These are phyloP conservation scores for Naja naja DNA, from an alignment of 2,113 vertebrate species.

Conservation along the genomic window DNA sequence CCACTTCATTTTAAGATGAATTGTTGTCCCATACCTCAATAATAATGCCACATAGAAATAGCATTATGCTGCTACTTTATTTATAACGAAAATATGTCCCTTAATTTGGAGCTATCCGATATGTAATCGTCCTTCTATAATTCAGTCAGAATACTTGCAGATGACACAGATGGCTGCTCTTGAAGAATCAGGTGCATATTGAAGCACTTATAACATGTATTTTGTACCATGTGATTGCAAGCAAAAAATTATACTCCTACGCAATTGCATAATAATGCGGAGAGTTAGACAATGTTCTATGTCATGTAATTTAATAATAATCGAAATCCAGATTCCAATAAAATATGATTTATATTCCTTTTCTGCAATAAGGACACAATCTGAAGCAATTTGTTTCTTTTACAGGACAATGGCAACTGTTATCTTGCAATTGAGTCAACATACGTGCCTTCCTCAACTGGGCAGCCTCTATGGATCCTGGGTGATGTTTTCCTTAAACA, in stretches of 20 bases:
- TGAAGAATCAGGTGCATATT: background rate
- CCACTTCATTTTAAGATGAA: background rate
- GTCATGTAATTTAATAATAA: background rate
- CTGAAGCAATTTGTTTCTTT: background rate
- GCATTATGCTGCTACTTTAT: background rate
- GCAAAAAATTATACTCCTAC: background rate
- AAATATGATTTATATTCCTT: background rate
- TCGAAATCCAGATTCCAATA: background rate
- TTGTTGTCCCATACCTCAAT: background rate
- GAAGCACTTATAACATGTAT: background rate
- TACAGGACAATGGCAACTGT: conserved; percentile 60
- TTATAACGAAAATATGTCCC: background rate
- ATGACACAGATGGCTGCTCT: background rate
- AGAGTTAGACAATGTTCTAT: background rate
- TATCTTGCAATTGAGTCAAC: conserved; percentile 58
- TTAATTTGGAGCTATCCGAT: background rate
- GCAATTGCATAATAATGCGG: background rate
- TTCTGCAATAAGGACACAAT: fast-evolving
- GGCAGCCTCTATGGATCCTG: conserved; percentile 62
- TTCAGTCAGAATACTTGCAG: background rate
- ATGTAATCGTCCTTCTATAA: background rate
- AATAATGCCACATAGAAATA: background rate
- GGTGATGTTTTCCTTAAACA: conserved; percentile 57
- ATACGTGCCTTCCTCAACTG: conserved; percentile 55
- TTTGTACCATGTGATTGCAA: background rate